phyloP scores from a whole-genome alignment of 2,888 invertebrate genomes.

The Folsomia manolachei region DNA sequence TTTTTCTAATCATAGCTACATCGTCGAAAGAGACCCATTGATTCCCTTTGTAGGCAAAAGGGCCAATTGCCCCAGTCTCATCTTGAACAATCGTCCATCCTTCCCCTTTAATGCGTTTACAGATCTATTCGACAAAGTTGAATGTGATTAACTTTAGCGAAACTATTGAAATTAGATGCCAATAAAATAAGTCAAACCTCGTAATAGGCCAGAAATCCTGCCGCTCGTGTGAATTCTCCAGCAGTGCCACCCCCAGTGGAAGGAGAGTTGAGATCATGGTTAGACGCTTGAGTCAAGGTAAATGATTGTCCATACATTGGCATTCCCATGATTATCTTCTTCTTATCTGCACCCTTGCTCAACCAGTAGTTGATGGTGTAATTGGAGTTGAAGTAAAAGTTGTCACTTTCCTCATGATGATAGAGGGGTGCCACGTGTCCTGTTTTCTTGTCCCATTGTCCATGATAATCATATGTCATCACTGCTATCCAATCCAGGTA shows the following conservation, averaged over 20 bases:
- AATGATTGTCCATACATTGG: constrained; percentile 54
- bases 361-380: constrained; percentile 86
- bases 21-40: constrained; percentile 81
- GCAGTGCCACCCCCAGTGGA: constrained; percentile 63
- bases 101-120: constrained; percentile 69
- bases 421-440: constrained; percentile 75
- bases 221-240: constrained; percentile 72
- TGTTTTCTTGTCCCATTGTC: constrained; percentile 72
- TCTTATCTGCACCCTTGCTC: constrained; percentile 70
- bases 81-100: constrained; percentile 78
- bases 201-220: constrained; percentile 84
- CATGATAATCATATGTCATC: constrained; percentile 73
- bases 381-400: constrained; percentile 77
- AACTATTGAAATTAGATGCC: no score
- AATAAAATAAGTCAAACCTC: no score
- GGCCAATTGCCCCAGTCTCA: constrained; percentile 77
- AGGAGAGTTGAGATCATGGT: constrained; percentile 52
- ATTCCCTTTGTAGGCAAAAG: constrained; percentile 60
- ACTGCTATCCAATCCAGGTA: constrained; percentile 53
- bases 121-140: constrained; percentile 65
- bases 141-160: no score
- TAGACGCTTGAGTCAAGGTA: constrained; percentile 35
- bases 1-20: constrained; percentile 61
- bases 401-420: constrained; percentile 67
- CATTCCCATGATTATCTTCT: constrained; percentile 79